Conservation (phyloP, 2,113 vertebrate genomes). For the Lamprologus tigripictilis region DNA sequence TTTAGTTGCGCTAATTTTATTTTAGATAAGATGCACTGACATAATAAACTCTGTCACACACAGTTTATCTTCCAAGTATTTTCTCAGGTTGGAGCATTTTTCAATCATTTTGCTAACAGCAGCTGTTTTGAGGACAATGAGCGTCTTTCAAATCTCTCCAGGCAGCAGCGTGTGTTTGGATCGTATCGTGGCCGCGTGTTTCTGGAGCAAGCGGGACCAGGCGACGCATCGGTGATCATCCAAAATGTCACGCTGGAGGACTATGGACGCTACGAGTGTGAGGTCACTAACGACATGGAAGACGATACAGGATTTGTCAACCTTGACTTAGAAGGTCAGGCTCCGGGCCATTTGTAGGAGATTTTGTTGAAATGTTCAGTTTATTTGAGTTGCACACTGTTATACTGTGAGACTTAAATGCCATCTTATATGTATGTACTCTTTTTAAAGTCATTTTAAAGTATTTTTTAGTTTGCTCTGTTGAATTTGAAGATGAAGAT, state of each 20-base stretch:
- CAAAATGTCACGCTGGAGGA: constrained; percentile 91
- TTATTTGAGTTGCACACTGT: background rate
- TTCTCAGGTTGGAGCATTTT: background rate
- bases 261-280: constrained; percentile 92
- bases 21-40: background rate
- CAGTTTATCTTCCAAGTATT: background rate
- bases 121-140: background rate
- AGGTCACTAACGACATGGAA: constrained; percentile 92
- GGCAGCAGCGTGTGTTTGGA: constrained; percentile 78
- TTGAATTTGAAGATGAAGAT: background rate
- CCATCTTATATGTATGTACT: background rate
- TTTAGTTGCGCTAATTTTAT: background rate
- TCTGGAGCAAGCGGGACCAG: constrained; percentile 75
- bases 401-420: background rate
- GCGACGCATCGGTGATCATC: constrained; percentile 87
- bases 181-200: constrained; percentile 80
- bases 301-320: constrained; percentile 90
- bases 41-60: background rate
- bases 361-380: background rate
- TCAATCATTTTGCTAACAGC: background rate
- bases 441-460: background rate
- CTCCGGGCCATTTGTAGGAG: background rate
- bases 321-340: constrained; percentile 88
- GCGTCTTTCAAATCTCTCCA: background rate
- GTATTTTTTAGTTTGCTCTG: background rate